Base-by-base conservation (phyloP, 2,797 vertebrate genomes). In the Takifugu rubripes region DNA sequence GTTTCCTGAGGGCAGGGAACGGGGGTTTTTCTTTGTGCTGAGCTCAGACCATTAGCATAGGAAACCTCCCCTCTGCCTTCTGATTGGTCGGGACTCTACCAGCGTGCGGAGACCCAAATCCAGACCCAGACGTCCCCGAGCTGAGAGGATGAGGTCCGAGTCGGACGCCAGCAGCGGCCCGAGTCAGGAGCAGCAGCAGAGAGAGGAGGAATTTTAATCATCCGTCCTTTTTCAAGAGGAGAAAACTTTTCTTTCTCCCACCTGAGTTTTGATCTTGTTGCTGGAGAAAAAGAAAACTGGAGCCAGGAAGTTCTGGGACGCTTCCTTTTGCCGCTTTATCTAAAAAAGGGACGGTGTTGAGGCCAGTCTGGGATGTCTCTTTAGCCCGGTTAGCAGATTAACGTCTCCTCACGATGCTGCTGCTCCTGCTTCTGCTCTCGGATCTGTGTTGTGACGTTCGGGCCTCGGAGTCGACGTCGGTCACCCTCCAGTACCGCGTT, bases 401-500 rank as follows among this genome's bases (percentile, higher is more conserved):
- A 21, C 29, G 7, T 45, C 72, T 61, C 70, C 25, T 81, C 84
- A 77, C 59, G 17, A 88, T 89, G 88, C 81, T 88, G 71, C 87
- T 84, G 73, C 69, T 64, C 66, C 76, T 85, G 58, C 69, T 85
- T 54, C 66, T 91, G 67, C 49, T 62, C 71, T 33, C 85, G 65
- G 77, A 56, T 54, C 59, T 82, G n/a, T 60, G 47, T 65, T 73
- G 68, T 5, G 58, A 53, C 11, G 59, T 61, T 57, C 42, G 45
- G 16, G 62, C 74, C 61, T 59, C 69, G 3, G 86, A 86, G 68
- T 63, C 63, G 0, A 72, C 77, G 25, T 77, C 87, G 0, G 59
- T 79, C 45, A 85, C 82, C 5, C 56, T 91, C 65, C 84, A 84
- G 67, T 96, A 94, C 85, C 90, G 73, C 2, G 86, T 97, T 40